Percentiles rank a stretch among this genome's conserved stretches.
phyloP scores from a whole-genome alignment of 2,113 vertebrate genomes.

The Gallinago media region DNA sequence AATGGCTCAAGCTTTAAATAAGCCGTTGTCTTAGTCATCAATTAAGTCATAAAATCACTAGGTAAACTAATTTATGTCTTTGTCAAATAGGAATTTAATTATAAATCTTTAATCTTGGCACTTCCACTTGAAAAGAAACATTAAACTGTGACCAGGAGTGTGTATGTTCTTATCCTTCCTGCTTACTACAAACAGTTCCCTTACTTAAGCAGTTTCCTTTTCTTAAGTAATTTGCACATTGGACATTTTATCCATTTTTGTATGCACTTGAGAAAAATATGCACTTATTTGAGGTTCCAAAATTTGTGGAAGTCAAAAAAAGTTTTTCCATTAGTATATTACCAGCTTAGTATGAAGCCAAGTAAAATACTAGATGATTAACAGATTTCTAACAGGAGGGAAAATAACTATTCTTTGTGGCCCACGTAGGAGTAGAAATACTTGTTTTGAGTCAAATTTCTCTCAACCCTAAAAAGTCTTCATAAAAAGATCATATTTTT shows the following conservation, averaged over 20 bases:
- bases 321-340: neutral
- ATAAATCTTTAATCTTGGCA: constrained; percentile 64
- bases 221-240: constrained; percentile 6
- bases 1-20: constrained; percentile 40
- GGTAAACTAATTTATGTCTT: constrained; percentile 60
- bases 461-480: neutral
- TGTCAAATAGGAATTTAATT: constrained; percentile 66
- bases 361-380: neutral
- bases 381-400: neutral
- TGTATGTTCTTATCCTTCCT: constrained; percentile 31
- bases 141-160: constrained; percentile 38
- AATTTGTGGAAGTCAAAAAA: neutral
- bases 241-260: neutral
- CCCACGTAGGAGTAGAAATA: neutral
- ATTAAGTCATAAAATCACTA: constrained; percentile 65
- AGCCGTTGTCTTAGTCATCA: constrained; percentile 50
- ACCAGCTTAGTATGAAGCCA: neutral
- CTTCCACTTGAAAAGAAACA: constrained; percentile 49
- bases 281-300: neutral
- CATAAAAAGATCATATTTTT: neutral
- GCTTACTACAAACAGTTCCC: constrained; percentile 25
- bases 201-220: constrained; percentile 47
- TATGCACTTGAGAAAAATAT: neutral
- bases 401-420: neutral
- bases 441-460: neutral